Conservation (phyloP, 2,888 invertebrate genomes). For the Hermaeophaga mercurialis region DNA sequence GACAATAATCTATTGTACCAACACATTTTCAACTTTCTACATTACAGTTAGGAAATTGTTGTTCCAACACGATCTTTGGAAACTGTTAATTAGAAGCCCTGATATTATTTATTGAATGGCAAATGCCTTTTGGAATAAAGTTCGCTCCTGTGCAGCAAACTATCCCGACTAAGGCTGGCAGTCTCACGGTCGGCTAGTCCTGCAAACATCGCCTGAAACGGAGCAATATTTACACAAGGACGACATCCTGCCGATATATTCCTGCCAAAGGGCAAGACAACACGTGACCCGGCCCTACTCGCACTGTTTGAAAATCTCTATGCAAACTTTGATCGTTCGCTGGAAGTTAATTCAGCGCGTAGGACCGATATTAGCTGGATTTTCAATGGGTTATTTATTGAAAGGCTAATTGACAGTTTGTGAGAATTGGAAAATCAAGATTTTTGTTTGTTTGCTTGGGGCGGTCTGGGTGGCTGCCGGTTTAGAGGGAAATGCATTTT, state of each 20-base stretch:
- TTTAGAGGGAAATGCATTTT: not conserved
- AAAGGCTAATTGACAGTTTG: slow-evolving; percentile 36
- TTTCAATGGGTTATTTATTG: slow-evolving; percentile 33
- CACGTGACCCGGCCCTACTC: slow-evolving; percentile 36
- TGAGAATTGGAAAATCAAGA: slow-evolving; percentile 32
- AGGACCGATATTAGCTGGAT: slow-evolving; percentile 19
- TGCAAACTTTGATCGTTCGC: slow-evolving; percentile 34
- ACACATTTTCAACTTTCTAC: too few species aligned
- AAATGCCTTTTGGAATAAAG: too few species aligned
- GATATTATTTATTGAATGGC: too few species aligned
- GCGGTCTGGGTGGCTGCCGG: not conserved
- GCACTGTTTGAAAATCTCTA: slow-evolving; percentile 33
- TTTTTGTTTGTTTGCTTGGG: slow-evolving; percentile 27
- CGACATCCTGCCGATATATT: slow-evolving; percentile 38
- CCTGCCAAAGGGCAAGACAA: slow-evolving; percentile 31
- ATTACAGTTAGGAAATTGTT: too few species aligned
- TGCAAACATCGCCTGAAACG: slow-evolving; percentile 36
- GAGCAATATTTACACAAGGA: slow-evolving; percentile 46
- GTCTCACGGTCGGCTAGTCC: slow-evolving; percentile 42
- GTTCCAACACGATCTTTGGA: too few species aligned
- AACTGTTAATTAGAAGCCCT: too few species aligned
- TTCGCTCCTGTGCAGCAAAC: slow-evolving; percentile 1
- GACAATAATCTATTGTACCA: too few species aligned
- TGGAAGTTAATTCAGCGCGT: slow-evolving; percentile 29
- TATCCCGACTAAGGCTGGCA: slow-evolving; percentile 24